These are phyloP conservation scores for Eulemur coronatus DNA, from an alignment of 2,797 vertebrate species.

Conservation along the genomic window DNA sequence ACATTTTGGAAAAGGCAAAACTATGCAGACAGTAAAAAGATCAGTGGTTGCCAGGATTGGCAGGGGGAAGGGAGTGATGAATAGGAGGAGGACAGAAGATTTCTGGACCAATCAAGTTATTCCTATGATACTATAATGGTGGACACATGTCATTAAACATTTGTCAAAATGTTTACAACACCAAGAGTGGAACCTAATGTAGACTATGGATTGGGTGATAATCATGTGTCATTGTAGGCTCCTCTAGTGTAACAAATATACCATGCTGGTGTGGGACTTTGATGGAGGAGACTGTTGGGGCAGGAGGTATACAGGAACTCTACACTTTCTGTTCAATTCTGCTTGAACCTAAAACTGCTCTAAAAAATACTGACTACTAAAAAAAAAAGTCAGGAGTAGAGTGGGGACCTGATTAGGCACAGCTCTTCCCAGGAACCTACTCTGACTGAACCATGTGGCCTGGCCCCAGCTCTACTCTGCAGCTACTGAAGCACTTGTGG, in stretches of 20 bases:
- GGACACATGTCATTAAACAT: not conserved
- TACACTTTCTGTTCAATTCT: not conserved
- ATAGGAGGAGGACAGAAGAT: not conserved
- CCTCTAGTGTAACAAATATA: not conserved
- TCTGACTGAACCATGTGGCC: not conserved
- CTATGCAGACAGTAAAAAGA: not conserved
- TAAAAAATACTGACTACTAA: not conserved
- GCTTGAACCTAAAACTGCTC: not conserved
- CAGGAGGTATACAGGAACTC: not conserved
- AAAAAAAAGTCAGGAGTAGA: not conserved
- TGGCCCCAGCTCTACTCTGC: not conserved
- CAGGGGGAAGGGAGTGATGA: not conserved
- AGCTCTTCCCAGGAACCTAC: not conserved
- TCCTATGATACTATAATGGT: not conserved
- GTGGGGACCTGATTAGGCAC: not conserved
- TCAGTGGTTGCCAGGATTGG: not conserved
- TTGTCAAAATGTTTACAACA: not conserved
- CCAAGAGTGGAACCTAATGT: not conserved
- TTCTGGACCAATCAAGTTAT: not conserved
- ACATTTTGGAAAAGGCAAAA: not conserved
- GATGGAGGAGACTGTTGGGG: too few relatives aligned
- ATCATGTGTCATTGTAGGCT: not conserved
- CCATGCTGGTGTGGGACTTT: not conserved
- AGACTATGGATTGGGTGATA: not conserved
- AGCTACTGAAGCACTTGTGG: not conserved